Percentiles rank a stretch among this genome's conserved stretches.
phyloP scores from a whole-genome alignment of 2,888 invertebrate genomes.

The Thereva nobilitata region DNA sequence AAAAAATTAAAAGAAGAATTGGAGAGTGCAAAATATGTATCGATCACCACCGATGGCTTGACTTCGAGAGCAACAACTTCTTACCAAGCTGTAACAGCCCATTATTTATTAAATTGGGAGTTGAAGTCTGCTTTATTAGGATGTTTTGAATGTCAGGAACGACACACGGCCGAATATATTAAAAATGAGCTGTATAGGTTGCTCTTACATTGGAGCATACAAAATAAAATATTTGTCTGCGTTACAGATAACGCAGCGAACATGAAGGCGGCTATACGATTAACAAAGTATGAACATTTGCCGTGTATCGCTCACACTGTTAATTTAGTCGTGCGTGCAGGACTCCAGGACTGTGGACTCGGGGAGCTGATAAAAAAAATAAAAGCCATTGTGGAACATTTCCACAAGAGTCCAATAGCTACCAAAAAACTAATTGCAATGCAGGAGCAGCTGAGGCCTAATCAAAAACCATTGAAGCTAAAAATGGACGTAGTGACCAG shows the following conservation, averaged over 20 bases:
- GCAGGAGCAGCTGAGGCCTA: constrained; percentile 7
- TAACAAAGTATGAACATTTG: constrained; percentile 41
- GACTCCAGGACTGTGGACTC: constrained; percentile 5
- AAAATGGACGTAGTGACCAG: constrained; percentile 47
- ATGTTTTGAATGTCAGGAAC: no score
- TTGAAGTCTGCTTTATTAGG: no score
- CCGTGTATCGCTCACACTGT: constrained; percentile 13
- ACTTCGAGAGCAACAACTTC: no score
- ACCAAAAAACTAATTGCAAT: constrained; percentile 2
- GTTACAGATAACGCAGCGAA: constrained; percentile 45
- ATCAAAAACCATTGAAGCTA: constrained; percentile 43
- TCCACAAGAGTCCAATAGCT: constrained; percentile 7
- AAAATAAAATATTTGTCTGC: not conserved
- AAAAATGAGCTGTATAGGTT: not conserved
- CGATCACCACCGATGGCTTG: no score
- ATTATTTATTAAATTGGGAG: no score
- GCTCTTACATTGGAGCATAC: not conserved
- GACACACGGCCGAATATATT: not conserved
- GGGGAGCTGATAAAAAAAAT: constrained; percentile 4
- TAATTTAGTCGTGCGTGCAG: constrained; percentile 6
- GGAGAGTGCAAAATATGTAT: no score
- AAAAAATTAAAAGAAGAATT: no score
- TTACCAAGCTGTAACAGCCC: no score
- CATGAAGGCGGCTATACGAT: constrained; percentile 45
- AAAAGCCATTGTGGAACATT: constrained; percentile 17